Evolutionary conservation across 2,797 vertebrate species (phyloP), one percentile per base, ranked within the genome.

Genomic region (Petrocephalus sullivani): DNA sequence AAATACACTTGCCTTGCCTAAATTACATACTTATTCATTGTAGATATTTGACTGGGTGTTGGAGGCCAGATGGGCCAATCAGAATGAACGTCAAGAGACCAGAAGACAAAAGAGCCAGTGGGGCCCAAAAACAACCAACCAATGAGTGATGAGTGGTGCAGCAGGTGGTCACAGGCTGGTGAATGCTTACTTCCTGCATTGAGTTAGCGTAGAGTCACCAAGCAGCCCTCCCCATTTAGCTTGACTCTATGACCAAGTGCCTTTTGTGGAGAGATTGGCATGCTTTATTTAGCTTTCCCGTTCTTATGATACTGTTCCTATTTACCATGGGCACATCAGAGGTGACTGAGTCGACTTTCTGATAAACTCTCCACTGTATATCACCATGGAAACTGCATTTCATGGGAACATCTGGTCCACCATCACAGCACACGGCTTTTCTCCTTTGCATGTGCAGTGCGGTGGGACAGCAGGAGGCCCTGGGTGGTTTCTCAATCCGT

Each of bases 301-400:
- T 54, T 56, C 82, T 53, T 56, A 33, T 84, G 14, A 84, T 56
- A 54, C 82, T 85, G 8, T 85, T 51, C 82, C 23, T 14, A 56
- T 85, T 85, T 56, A 85, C 49, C 21, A 85, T 4, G 19, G 54
- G 56, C 21, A 23, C 49, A 54, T 51, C 23, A 7, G 53, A 84
- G 21, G 51, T 16, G 82, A 85, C 28, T 85, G 23, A 85, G 82
- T 28, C 21, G 6, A 71, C n/a, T 85, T 28, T 54, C 82, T 33
- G 53, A 51, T 4, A 85, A 85, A 51, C 82, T 33, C 82, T 85
- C 53, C 28, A 1, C 53, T 33, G 49, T 28, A 85, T 16, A 54
- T 85, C 12, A 7, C 54, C 82, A 56, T 85, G 82, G 82, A 53
- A 85, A 85, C 51, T 85, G 82, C 82, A 53, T 51, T 84, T 54